Evolutionary conservation across 2,797 vertebrate species (phyloP).

Genomic region (Ptychadena robeensis): DNA sequence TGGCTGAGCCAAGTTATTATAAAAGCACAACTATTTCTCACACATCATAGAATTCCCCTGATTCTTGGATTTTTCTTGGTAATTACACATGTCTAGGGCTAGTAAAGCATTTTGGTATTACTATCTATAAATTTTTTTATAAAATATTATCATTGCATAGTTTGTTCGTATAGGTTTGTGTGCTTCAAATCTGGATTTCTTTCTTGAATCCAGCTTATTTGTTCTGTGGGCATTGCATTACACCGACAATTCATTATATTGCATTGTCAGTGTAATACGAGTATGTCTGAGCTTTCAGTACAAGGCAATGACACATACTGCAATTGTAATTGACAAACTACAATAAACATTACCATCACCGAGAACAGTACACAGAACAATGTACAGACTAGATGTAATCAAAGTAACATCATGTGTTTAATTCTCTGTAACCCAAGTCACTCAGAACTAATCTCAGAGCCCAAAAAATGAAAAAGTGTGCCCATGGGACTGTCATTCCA

Average conservation of each 20-base stretch:
- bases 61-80: too few species aligned
- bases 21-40: too few species aligned
- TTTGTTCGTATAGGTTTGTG: not conserved
- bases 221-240: slow-evolving; percentile 2
- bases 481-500: too few species aligned
- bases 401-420: not conserved
- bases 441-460: not conserved
- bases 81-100: too few species aligned
- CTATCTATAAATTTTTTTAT: too few species aligned
- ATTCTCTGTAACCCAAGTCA: not conserved
- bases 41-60: too few species aligned
- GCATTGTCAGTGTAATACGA: slow-evolving; percentile 53
- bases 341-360: not conserved
- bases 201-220: not conserved
- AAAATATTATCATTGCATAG: too few species aligned
- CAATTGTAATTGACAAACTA: slow-evolving; percentile 3
- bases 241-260: not conserved
- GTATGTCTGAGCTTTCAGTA: not conserved
- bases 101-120: too few species aligned
- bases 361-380: not conserved
- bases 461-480: too few species aligned
- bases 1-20: too few species aligned
- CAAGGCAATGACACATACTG: not conserved
- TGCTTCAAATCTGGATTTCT: not conserved
- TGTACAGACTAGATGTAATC: not conserved